phyloP scores from a whole-genome alignment of 1,140 invertebrate genomes.

The Fopius arisanus region DNA sequence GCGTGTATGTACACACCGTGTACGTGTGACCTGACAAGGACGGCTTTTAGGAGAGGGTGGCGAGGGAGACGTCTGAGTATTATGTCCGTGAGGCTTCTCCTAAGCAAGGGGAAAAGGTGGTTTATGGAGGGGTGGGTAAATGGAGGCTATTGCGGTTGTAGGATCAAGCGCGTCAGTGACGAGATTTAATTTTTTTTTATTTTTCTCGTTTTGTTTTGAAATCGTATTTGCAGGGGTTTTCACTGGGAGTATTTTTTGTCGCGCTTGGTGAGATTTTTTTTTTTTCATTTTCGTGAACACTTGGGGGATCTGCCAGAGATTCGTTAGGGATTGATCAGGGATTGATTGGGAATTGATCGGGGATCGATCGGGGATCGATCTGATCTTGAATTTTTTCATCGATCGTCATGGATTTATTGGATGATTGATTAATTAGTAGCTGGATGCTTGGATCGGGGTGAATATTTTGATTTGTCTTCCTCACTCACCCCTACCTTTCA shows the following conservation, averaged over 20 bases:
- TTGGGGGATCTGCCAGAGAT: too few species aligned
- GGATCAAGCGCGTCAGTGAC: constrained; percentile 13
- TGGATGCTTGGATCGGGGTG: constrained; percentile 51
- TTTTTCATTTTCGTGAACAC: too few species aligned
- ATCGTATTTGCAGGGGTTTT: neutral
- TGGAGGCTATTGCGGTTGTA: neutral
- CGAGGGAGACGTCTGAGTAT: constrained; percentile 11
- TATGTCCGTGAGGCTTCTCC: constrained; percentile 30
- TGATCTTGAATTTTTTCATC: too few species aligned
- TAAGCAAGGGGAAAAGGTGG: constrained; percentile 18
- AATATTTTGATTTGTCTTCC: constrained; percentile 41
- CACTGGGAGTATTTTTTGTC: neutral
- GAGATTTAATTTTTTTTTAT: constrained; percentile 13
- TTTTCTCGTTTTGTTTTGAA: neutral
- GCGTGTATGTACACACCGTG: constrained; percentile 16
- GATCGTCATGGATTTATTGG: too few species aligned
- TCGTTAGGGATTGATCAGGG: neutral
- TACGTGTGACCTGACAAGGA: constrained; percentile 25
- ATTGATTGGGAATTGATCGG: neutral
- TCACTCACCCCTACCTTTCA: constrained; percentile 19
- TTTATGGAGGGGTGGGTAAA: neutral
- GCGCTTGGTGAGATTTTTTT: neutral
- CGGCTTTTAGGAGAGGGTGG: constrained; percentile 1
- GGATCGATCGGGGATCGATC: constrained; percentile 27
- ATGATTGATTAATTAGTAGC: too few species aligned